These are phyloP conservation scores for Mesoligia furuncula DNA, from an alignment of 2,888 invertebrate species.

Conservation along the genomic window DNA sequence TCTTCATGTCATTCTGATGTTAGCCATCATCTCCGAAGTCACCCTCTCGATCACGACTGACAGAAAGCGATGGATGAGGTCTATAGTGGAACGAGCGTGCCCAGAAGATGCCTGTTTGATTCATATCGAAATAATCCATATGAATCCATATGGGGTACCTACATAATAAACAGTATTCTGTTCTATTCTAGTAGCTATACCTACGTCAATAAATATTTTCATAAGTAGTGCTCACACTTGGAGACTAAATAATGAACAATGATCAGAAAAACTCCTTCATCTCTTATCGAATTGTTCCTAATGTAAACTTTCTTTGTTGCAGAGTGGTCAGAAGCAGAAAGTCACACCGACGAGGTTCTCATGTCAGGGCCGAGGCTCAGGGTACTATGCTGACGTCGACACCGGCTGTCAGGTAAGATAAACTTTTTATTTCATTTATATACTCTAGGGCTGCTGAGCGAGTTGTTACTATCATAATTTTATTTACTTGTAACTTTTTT, in stretches of 20 bases:
- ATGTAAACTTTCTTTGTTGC: conserved; percentile 62
- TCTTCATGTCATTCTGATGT: background rate
- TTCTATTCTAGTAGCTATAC: background rate
- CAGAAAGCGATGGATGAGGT: too few relatives aligned
- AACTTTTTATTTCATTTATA: background rate
- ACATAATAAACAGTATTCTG: too few relatives aligned
- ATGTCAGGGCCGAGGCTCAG: conserved; percentile 92
- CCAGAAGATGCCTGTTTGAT: too few relatives aligned
- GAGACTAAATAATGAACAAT: background rate
- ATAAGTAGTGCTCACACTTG: background rate
- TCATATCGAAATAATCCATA: too few relatives aligned
- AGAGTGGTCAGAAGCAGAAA: conserved; percentile 71
- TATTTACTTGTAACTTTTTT: background rate
- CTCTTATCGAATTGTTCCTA: background rate
- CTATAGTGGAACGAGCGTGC: too few relatives aligned
- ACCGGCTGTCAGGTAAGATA: conserved; percentile 93
- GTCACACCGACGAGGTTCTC: conserved; percentile 91
- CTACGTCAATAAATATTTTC: background rate
- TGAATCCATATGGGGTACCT: too few relatives aligned
- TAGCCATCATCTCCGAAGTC: background rate
- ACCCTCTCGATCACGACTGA: background rate
- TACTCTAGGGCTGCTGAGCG: background rate
- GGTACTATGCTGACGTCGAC: conserved; percentile 94
- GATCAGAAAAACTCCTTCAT: background rate
- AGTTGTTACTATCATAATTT: background rate